These are phyloP conservation scores for Machimus atricapillus DNA, from an alignment of 2,888 invertebrate genomes.

Conservation along the genomic window DNA sequence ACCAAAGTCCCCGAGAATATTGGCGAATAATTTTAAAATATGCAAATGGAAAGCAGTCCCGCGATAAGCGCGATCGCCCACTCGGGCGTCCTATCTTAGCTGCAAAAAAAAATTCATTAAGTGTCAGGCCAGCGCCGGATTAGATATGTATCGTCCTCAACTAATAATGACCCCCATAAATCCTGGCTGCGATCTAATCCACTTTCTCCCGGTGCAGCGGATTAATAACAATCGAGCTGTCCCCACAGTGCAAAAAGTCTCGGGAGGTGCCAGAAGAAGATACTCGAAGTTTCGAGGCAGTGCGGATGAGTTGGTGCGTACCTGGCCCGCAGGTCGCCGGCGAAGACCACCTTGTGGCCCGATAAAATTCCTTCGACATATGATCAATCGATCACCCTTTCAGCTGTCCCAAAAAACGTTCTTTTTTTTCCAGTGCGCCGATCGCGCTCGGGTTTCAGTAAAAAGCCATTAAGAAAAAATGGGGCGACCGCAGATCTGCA, in stretches of 20 bases:
- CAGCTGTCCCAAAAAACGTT: slow-evolving; percentile 22
- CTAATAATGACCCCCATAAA: slow-evolving; percentile 19
- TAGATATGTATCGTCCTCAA: slow-evolving; percentile 9
- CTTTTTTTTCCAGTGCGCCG: background rate
- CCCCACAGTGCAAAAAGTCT: background rate
- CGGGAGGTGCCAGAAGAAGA: background rate
- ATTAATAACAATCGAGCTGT: background rate
- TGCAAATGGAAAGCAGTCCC: background rate
- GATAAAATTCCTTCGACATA: slow-evolving; percentile 24
- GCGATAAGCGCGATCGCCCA: background rate
- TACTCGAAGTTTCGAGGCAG: background rate
- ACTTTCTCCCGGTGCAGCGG: background rate
- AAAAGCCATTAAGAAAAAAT: slow-evolving; percentile 18
- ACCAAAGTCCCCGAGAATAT: background rate
- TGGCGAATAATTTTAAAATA: background rate
- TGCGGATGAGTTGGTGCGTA: slow-evolving; percentile 6
- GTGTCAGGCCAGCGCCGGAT: background rate
- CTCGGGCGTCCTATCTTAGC: background rate
- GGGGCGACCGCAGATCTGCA: slow-evolving; percentile 19
- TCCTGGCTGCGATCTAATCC: background rate
- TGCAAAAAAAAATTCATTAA: background rate
- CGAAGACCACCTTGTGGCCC: slow-evolving; percentile 11
- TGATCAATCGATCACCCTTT: slow-evolving; percentile 32
- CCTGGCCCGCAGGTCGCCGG: background rate
- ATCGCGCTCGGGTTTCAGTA: background rate